phyloP scores from a whole-genome alignment of 2,113 vertebrate species.

The Alexandromys fortis region DNA sequence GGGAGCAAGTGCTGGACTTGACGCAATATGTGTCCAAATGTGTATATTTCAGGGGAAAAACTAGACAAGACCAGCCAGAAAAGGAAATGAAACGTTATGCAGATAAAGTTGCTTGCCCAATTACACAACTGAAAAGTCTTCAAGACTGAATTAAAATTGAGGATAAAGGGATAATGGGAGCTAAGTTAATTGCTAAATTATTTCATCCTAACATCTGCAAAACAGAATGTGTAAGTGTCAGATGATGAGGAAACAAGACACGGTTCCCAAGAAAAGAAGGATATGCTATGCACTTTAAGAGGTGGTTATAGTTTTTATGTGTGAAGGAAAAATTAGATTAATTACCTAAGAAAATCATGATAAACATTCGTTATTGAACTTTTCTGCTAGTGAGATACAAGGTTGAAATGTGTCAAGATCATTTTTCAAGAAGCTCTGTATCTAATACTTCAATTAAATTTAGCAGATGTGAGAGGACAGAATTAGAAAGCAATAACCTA shows the following conservation, averaged over 20 bases:
- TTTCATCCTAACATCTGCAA: neutral
- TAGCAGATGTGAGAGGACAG: neutral
- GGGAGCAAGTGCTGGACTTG: neutral
- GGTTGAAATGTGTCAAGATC: neutral
- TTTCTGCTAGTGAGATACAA: neutral
- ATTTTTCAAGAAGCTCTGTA: neutral
- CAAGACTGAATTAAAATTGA: neutral
- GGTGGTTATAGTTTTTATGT: neutral
- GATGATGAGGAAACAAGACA: neutral
- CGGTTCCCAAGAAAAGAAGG: neutral
- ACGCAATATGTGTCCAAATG: neutral
- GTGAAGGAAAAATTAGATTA: neutral
- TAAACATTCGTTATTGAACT: neutral
- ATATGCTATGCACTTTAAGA: neutral
- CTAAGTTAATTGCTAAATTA: neutral
- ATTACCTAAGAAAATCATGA: neutral
- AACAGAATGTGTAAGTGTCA: neutral
- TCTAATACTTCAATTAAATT: slow-evolving; percentile 35
- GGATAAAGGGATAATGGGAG: neutral
- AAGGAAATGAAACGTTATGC: neutral
- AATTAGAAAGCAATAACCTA: neutral
- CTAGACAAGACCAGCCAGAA: neutral
- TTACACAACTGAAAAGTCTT: neutral
- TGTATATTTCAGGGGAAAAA: neutral
- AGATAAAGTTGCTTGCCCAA: neutral